phyloP scores from a whole-genome alignment of 1,140 invertebrate species.

The Drosophila sucinea region DNA sequence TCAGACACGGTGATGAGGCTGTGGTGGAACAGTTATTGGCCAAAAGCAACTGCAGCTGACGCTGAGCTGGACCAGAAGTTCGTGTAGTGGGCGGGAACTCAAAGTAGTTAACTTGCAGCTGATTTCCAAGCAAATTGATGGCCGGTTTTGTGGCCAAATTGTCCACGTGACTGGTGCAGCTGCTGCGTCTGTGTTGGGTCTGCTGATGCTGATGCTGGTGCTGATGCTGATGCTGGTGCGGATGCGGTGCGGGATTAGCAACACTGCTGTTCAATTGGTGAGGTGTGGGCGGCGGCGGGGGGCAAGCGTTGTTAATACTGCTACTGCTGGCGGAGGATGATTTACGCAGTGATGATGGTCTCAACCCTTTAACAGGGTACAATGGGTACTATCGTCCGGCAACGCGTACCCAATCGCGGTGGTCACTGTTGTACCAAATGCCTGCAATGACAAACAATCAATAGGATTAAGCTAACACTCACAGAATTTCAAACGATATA shows the following conservation, averaged over 20 bases:
- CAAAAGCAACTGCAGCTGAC: slow-evolving; percentile 7
- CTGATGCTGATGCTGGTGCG: slow-evolving; percentile 24
- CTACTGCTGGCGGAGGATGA: slow-evolving; percentile 77
- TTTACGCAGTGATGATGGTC: slow-evolving; percentile 82
- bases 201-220: slow-evolving; percentile 43
- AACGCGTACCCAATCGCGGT: slow-evolving; percentile 83
- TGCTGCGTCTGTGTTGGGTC: slow-evolving; percentile 46
- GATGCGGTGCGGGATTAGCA: slow-evolving; percentile 42
- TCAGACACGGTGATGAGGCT: slow-evolving; percentile 71
- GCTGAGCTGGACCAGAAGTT: slow-evolving; percentile 3
- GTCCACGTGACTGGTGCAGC: slow-evolving; percentile 44
- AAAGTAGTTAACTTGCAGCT: slow-evolving; percentile 76
- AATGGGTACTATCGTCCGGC: slow-evolving; percentile 83
- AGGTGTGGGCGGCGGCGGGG: slow-evolving; percentile 78
- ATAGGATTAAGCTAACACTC: not conserved
- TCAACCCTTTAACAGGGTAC: slow-evolving; percentile 83
- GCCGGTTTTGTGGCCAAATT: slow-evolving; percentile 67
- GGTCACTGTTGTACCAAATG: slow-evolving; percentile 83
- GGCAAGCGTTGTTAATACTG: slow-evolving; percentile 79
- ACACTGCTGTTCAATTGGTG: slow-evolving; percentile 61
- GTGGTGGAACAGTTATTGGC: slow-evolving; percentile 50
- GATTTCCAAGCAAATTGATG: slow-evolving; percentile 75
- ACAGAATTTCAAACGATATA: too few relatives aligned
- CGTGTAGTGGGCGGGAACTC: slow-evolving; percentile 67
- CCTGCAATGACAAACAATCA: slow-evolving; percentile 48